phyloP scores from a whole-genome alignment of 2,113 vertebrate species.

The Nesoenas mayeri region DNA sequence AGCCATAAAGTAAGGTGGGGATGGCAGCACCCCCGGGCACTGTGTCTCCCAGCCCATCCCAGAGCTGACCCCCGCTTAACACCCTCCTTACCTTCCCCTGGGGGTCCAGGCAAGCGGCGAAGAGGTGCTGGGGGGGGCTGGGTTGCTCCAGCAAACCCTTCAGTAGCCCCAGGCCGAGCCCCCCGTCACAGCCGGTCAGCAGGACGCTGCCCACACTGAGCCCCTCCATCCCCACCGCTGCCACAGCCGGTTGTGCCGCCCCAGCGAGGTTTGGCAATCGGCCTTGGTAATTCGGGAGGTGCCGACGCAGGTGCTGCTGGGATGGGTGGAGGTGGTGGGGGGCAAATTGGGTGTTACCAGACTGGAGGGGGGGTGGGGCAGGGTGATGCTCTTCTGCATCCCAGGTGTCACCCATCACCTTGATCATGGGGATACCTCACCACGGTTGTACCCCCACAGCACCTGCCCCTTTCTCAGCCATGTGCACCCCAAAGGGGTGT shows the following conservation, averaged over 20 bases:
- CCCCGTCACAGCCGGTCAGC: neutral
- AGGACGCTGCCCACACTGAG: neutral
- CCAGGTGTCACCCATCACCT: neutral
- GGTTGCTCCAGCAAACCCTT: constrained; percentile 18
- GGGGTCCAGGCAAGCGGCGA: constrained; percentile 13
- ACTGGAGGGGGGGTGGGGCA: neutral
- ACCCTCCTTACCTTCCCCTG: constrained; percentile 6
- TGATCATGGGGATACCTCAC: neutral
- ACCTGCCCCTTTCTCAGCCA: too few relatives aligned
- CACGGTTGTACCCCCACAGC: neutral
- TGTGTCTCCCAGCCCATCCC: neutral
- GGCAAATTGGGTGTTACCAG: too few relatives aligned
- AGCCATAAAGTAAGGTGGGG: accelerated
- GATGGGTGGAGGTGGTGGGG: neutral
- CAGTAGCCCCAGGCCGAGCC: constrained; percentile 24
- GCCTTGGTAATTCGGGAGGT: neutral
- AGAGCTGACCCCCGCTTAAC: neutral
- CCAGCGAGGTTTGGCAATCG: neutral
- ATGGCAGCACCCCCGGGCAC: neutral
- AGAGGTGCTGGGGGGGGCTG: neutral
- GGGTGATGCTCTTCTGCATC: neutral
- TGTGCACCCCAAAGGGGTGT: neutral
- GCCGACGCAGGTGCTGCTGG: neutral
- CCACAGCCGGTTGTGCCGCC: neutral
- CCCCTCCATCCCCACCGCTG: neutral